Percentiles rank a stretch among this genome's conserved stretches.
phyloP scores from a whole-genome alignment of 2,888 invertebrate species.

The Lacanobia oleracea region DNA sequence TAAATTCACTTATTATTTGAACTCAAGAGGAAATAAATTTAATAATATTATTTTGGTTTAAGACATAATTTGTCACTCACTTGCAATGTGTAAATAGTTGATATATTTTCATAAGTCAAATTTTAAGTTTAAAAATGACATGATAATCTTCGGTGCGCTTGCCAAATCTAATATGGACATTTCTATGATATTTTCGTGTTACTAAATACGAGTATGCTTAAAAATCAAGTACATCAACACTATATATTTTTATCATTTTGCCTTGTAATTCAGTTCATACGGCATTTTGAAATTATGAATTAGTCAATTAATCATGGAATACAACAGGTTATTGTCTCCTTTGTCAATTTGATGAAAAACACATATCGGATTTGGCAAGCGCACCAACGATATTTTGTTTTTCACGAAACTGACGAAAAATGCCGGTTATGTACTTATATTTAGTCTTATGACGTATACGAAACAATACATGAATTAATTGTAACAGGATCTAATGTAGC shows the following conservation, averaged over 20 bases:
- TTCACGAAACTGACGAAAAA: background rate
- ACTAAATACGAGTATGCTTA: too few species aligned
- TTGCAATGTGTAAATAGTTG: slow-evolving; percentile 15
- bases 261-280: too few species aligned
- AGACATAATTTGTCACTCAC: background rate
- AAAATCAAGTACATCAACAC: too few species aligned
- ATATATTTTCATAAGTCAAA: slow-evolving; percentile 25
- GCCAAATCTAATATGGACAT: too few species aligned
- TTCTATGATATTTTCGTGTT: too few species aligned
- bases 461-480: slow-evolving; percentile 3
- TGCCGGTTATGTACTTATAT: slow-evolving; percentile 16
- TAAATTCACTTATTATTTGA: background rate
- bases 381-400: slow-evolving; percentile 10
- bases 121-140: background rate
- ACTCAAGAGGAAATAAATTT: background rate
- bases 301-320: too few species aligned
- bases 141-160: too few species aligned
- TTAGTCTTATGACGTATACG: slow-evolving; percentile 24
- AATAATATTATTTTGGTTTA: background rate
- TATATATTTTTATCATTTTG: too few species aligned
- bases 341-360: too few species aligned
- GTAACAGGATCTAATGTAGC: background rate
- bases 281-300: too few species aligned
- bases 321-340: too few species aligned
- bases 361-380: too few species aligned